A percentile compares a stretch with the other conserved stretches of the same genome.
These are phyloP conservation scores for human (Homo sapiens) DNA, from an alignment of 2,113 vertebrate genomes.

Conservation along the genomic window GRCh38 chr4:74758001-74758500, in stretches of 20 bases:
- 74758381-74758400: background rate
- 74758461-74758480: background rate
- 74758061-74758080: background rate
- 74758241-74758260: background rate
- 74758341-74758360: background rate
- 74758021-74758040: background rate
- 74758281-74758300: background rate
- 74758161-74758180: background rate
- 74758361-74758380: no score
- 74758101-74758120: background rate
- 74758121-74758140: background rate
- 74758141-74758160: fast-evolving
- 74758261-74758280: background rate
- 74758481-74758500: background rate
- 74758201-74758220: background rate
- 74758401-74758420: background rate
- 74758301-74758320: background rate
- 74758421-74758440: background rate
- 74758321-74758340: background rate
- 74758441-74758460: no score
- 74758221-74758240: background rate
- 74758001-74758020: background rate
- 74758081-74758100: background rate
- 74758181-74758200: background rate
- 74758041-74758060: background rate